Base-by-base conservation (phyloP, 2,888 invertebrate genomes). In the Tolmerus cingulatus region DNA sequence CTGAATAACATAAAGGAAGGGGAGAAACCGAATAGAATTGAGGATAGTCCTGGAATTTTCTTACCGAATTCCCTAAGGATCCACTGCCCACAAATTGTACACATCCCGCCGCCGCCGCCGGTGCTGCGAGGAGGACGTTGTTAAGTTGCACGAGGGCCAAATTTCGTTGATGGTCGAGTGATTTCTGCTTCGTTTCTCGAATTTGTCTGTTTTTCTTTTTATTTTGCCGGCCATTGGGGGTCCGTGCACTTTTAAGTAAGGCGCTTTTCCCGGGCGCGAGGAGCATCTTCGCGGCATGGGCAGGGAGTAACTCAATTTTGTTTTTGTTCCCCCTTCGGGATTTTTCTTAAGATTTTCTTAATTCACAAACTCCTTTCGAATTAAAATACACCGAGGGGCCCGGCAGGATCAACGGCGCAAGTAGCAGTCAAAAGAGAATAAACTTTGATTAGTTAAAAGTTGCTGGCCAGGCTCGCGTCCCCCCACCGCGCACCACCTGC, bases 101-200 rank as follows among this genome's bases (percentile, higher is more conserved):
- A 77, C 86, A 40, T 77, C 30, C 77, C 77, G n/a, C 19, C 76
- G 19, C 66, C n/a, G 23, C 55, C 55, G 55, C 55, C 19, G 55
- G 19, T 66, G 23, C 66, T 66, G 66, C 30, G 8, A 27, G 37
- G 8, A 82, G 78, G 77, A 78, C 78, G 77, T 86, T 77, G 86
- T 86, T 86, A 86, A 86, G 86, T 86, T 78, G 86, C 86, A 86
- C 66, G 66, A 86, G 86, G 78, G 78, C 78, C 78, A 55, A 57
- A 78, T 78, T 87, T 88, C 76, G 66, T 78, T 79, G 85, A 87
- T 87, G 86, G 88, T 87, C 86, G 87, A 88, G 74, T 88, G 87
- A 87, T 88, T 88, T 87, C 74, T 88, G 87, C 86, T 88, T 87
- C 87, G 81, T 85, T 76, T 86, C 81, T 87, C 19, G 81, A 87